phyloP scores from a whole-genome alignment of 2,888 invertebrate genomes.

The Mechanitis mazaeus region DNA sequence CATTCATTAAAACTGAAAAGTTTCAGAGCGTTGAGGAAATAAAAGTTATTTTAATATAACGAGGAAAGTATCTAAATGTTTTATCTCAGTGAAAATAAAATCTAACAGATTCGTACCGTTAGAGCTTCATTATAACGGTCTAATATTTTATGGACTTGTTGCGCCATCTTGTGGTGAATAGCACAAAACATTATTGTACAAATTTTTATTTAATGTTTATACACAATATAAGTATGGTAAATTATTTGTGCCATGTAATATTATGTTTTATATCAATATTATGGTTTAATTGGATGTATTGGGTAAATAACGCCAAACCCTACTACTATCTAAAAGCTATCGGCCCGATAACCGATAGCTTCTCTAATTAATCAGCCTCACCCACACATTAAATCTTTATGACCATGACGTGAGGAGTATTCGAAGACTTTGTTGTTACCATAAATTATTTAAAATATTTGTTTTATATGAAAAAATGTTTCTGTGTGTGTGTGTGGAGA shows the following conservation, averaged over 20 bases:
- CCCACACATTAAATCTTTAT: conserved; percentile 71
- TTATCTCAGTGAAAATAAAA: conserved; percentile 28
- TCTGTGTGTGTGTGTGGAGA: not conserved
- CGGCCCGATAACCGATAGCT: conserved; percentile 52
- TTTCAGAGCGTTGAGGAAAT: conserved; percentile 45
- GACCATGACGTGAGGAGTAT: conserved; percentile 39
- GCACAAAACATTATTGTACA: conserved; percentile 31
- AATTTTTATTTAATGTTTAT: not conserved
- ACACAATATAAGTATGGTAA: not conserved
- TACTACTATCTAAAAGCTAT: conserved; percentile 42
- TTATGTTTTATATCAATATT: not conserved
- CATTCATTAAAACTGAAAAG: conserved; percentile 67
- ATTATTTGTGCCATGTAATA: no score
- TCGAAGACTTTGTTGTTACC: conserved; percentile 5
- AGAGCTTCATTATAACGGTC: conserved; percentile 9
- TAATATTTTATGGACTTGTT: conserved; percentile 25
- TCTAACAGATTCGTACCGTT: conserved; percentile 16
- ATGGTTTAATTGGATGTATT: conserved; percentile 22
- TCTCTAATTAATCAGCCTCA: conserved; percentile 69
- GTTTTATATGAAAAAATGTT: not conserved
- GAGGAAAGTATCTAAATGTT: conserved; percentile 47
- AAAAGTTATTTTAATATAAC: conserved; percentile 34
- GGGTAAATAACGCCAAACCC: conserved; percentile 34
- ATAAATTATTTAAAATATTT: not conserved
- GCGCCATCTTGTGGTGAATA: conserved; percentile 64